phyloP scores from a whole-genome alignment of 2,113 vertebrate species.

The Poecilia latipinna region DNA sequence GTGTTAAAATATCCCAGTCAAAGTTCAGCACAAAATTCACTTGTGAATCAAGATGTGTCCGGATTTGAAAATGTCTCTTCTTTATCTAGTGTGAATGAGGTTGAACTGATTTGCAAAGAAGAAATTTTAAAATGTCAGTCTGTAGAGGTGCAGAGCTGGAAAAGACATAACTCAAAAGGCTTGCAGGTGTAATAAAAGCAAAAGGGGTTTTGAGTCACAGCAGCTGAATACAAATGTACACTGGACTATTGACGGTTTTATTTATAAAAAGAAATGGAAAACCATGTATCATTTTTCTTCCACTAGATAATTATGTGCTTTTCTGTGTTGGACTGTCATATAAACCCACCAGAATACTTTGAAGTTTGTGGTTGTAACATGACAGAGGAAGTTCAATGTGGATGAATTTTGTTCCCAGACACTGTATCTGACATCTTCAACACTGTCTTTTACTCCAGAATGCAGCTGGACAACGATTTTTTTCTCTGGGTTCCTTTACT shows the following conservation, averaged over 20 bases:
- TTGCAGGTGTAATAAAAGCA: not conserved
- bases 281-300: too few species aligned
- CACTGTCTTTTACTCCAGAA: not conserved
- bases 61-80: too few species aligned
- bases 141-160: too few species aligned
- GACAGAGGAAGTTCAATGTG: not conserved
- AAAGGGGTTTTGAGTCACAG: not conserved
- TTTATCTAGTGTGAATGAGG: too few species aligned
- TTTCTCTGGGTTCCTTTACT: conserved; percentile 13
- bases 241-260: not conserved
- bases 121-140: too few species aligned
- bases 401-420: not conserved
- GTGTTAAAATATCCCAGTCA: too few species aligned
- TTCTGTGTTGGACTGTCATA: not conserved
- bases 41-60: too few species aligned
- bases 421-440: not conserved
- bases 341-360: not conserved
- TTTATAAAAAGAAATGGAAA: not conserved
- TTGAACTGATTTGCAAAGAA: too few species aligned
- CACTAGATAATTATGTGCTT: not conserved
- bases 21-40: too few species aligned
- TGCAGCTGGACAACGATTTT: conserved; percentile 12
- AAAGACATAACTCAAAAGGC: too few species aligned
- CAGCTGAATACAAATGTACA: not conserved
- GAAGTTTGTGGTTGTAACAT: not conserved